phyloP scores from a whole-genome alignment of 2,888 invertebrate genomes.

The Liopterus haemorrhoidalis region DNA sequence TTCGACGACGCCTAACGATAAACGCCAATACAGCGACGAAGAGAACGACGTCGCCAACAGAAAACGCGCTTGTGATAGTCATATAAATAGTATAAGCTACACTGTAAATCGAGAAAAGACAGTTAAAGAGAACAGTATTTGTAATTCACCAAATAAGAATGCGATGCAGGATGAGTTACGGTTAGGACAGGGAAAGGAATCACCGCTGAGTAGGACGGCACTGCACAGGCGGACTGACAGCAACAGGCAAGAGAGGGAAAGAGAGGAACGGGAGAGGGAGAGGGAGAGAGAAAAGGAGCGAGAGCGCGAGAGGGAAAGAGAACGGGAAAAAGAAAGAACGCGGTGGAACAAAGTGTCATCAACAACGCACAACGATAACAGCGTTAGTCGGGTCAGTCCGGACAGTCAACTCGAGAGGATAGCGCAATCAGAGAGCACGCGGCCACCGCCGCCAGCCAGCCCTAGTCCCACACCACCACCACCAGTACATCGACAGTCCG shows the following conservation, averaged over 20 bases:
- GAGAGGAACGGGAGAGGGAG: constrained; percentile 7
- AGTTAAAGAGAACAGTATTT: constrained; percentile 29
- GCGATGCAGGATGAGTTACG: constrained; percentile 15
- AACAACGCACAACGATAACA: constrained; percentile 34
- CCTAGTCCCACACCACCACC: constrained; percentile 13
- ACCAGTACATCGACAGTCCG: constrained; percentile 23
- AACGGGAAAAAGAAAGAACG: constrained; percentile 26
- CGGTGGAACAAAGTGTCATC: constrained; percentile 36
- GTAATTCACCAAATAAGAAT: constrained; percentile 28
- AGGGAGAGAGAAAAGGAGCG: constrained; percentile 29
- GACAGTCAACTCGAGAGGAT: constrained; percentile 44
- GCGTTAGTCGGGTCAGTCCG: constrained; percentile 42
- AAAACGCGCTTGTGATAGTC: constrained; percentile 44
- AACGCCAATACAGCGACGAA: constrained; percentile 39
- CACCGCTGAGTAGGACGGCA: constrained; percentile 7
- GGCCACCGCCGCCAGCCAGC: constrained; percentile 16
- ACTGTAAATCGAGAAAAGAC: constrained; percentile 40
- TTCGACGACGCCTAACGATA: constrained; percentile 38
- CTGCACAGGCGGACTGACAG: constrained; percentile 14
- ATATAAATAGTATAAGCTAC: constrained; percentile 40
- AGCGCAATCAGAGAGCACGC: constrained; percentile 32
- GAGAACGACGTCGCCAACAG: constrained; percentile 26
- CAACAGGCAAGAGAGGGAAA: constrained; percentile 1
- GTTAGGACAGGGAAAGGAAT: constrained; percentile 5
- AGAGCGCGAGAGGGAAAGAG: constrained; percentile 28